Base-by-base conservation (phyloP, 2,113 vertebrate genomes). In the Lepisosteus osseus region DNA sequence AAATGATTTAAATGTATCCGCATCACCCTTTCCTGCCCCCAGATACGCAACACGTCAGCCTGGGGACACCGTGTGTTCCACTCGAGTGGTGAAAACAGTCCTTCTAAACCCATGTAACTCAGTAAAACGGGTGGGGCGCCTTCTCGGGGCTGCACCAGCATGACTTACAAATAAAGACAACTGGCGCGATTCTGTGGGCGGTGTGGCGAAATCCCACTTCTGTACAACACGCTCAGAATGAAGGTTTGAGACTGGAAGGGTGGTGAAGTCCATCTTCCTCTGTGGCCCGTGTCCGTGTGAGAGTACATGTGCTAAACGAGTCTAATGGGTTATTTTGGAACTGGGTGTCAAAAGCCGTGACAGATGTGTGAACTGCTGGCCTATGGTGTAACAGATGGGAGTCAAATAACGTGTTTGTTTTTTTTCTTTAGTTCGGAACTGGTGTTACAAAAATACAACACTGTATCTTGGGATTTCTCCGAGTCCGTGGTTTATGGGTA, bases 251-350 rank as follows among this genome's bases (percentile, higher is more conserved):
- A 65, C 11, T 7, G 42, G 15, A 41, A 44, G 41, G n/a, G 3
- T 47, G 55, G 69, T 55, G 29, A 41, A 6, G 47, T 29, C 42
- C 74, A 75, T 72, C 82, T 81, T 67, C 78, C 45, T 12, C 9
- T 17, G 73, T 68, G 76, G 74, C 71, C 62, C 51, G 69, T 73
- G 54, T 66, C 68, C 59, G 77, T 75, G 17, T 29, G n/a, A 63
- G 3, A 3, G 4, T 1, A 6, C 3, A 66, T 14, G 7, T 82
- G 83, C 77, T 73, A 79, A 72, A 72, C 79, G 78, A 77, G 83
- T 81, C 77, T 81, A 76, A 54, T 63, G 72, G 79, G 86, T 86
- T 86, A 82, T 85, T 88, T 85, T 88, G 88, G 85, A 88, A 74
- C 68, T 80, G 80, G 65, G 79, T 77, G 80, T 82, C 82, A 82